Evolutionary conservation across 2,797 vertebrate genomes (phyloP), one percentile per base, ranked within the genome.

Genomic region (Fringilla coelebs): DNA sequence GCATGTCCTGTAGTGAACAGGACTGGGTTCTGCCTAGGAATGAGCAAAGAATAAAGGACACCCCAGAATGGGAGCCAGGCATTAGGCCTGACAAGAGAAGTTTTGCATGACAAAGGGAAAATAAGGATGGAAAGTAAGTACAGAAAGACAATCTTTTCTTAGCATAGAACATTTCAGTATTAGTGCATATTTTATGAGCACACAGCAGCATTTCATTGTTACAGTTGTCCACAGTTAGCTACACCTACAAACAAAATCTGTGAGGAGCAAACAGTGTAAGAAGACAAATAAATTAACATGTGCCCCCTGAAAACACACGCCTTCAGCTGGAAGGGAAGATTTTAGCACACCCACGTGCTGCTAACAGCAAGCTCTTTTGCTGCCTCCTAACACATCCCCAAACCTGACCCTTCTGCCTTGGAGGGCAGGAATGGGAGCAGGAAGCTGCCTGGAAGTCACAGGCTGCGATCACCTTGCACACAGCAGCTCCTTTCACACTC

Each of bases 331-430:
- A 70, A 63, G 24, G 38, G 32, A 68, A 54, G 51, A 36, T 70
- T 75, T 78, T 26, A 61, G 32, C 22, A 16, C 4, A 38, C 19
- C 38, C 40, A 16, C 48, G 22, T 5, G 6, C 22, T 58, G 46
- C 49, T 52, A 41, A 45, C 2, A 77, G 78, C 24, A 75, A 72
- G 49, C 6, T 46, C 52, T 62, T 74, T 5, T 58, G 32, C 22
- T 61, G 60, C 16, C 73, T 40, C 24, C 20, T 36, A 29, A 61
- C 68, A 11, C 19, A 20, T 24, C 2, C 14, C 17, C 14, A 70
- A 1, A 49, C 3, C 4, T 0, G 0, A 32, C 11, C 38, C 18
- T n/a, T 74, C 54, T 54, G 25, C 22, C 93, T 61, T 2, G 1
- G 10, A 61, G 49, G 58, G 28, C 73, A 92, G 75, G 15, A 71